Evolutionary conservation across 2,113 vertebrate species (phyloP).

Genomic region (Puntigrus tetrazona): DNA sequence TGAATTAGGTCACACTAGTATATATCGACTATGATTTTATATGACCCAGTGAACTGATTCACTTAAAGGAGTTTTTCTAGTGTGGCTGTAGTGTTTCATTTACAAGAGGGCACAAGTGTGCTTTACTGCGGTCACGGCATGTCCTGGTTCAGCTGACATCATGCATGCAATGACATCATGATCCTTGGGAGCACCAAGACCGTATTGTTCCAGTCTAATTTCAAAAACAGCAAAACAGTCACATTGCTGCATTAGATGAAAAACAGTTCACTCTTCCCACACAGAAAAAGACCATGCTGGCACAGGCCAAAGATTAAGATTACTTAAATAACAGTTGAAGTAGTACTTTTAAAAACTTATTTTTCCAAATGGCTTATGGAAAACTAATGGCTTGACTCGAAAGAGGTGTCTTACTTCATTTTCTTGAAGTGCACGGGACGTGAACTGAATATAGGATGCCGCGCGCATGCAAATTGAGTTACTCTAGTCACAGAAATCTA

Average conservation of each 20-base stretch:
- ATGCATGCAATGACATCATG: conserved; percentile 30
- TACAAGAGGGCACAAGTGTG: conserved; percentile 11
- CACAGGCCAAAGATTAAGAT: not conserved
- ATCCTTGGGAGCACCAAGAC: conserved; percentile 8
- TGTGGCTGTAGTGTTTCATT: not conserved
- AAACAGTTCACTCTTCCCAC: conserved; percentile 5
- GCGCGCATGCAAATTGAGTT: not conserved
- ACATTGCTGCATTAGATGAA: not conserved
- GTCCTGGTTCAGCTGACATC: conserved; percentile 14
- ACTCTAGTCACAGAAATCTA: not conserved
- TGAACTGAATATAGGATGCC: not conserved
- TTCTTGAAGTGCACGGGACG: not conserved
- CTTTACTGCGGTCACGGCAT: not conserved
- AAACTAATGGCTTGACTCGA: not conserved
- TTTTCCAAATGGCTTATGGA: conserved; percentile 25
- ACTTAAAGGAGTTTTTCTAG: not conserved
- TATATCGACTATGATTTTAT: not conserved
- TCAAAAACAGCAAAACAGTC: conserved; percentile 1
- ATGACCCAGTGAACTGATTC: conserved; percentile 15
- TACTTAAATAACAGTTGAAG: conserved; percentile 3
- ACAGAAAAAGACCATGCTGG: conserved; percentile 18
- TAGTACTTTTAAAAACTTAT: not conserved
- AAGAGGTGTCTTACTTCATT: conserved; percentile 12
- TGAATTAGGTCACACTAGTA: too few species aligned
- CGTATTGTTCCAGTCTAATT: not conserved